A percentile compares a stretch with the other conserved stretches of the same genome.
Evolutionary conservation across 2,113 vertebrate genomes (phyloP).

Genomic region (Pollachius pollachius): DNA sequence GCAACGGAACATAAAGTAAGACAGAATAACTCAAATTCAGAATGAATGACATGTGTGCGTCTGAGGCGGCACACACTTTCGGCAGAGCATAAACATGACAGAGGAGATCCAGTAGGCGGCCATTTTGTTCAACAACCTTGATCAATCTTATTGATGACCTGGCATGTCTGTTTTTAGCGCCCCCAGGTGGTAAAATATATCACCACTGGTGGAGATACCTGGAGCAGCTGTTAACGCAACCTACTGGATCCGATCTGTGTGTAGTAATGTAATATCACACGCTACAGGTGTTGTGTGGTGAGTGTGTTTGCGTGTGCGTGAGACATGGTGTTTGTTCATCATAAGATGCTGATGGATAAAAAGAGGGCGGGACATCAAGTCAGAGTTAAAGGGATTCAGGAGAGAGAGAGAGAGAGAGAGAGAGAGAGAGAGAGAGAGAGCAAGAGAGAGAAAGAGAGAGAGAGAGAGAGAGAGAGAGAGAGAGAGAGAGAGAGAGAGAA

Average conservation of each 20-base stretch:
- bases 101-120: conserved; percentile 42
- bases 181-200: conserved; percentile 39
- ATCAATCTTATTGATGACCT: neutral
- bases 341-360: conserved; percentile 31
- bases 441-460: conserved; percentile 13
- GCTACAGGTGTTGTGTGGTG: conserved; percentile 25
- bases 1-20: conserved; percentile 63
- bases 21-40: conserved; percentile 87
- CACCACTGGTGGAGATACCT: neutral
- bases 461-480: conserved; percentile 4
- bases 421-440: conserved; percentile 37
- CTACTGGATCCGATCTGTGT: conserved; percentile 49
- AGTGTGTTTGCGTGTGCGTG: conserved; percentile 25
- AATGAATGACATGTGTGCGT: conserved; percentile 87
- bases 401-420: conserved; percentile 3
- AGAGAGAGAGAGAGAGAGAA: too few species aligned
- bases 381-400: neutral
- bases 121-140: conserved; percentile 2
- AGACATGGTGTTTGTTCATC: conserved; percentile 30
- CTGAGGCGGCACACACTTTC: conserved; percentile 67
- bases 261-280: conserved; percentile 54
- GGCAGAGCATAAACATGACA: conserved; percentile 62
- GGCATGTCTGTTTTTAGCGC: conserved; percentile 12
- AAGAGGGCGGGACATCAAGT: conserved; percentile 6
- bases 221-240: neutral